phyloP scores from a whole-genome alignment of 2,888 invertebrate species.

The Bombylius major region DNA sequence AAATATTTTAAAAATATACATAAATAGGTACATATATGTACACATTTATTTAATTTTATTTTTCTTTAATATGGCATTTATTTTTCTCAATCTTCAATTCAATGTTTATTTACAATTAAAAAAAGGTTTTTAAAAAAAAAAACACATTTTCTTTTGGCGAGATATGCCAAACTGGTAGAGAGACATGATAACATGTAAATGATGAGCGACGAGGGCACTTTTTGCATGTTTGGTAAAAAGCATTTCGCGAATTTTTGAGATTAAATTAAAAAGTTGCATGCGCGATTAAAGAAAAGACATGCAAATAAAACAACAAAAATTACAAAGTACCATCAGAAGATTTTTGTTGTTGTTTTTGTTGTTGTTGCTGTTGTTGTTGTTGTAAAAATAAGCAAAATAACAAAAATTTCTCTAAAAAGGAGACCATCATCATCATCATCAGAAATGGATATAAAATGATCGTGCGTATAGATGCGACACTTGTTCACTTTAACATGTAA shows the following conservation, averaged over 20 bases:
- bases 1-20: neutral
- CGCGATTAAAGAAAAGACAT: conserved; percentile 12
- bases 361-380: too few species aligned
- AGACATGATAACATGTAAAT: conserved; percentile 10
- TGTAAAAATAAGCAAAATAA: too few species aligned
- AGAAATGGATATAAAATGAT: conserved; percentile 2
- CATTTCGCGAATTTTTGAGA: conserved; percentile 10
- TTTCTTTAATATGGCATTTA: too few species aligned
- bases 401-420: too few species aligned
- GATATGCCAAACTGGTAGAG: too few species aligned
- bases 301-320: neutral
- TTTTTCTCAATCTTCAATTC: too few species aligned
- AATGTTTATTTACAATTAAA: too few species aligned
- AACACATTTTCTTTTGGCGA: too few species aligned
- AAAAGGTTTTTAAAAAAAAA: too few species aligned
- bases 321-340: too few species aligned
- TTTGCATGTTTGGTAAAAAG: conserved; percentile 14
- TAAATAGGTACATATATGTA: neutral
- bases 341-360: too few species aligned
- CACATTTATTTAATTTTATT: too few species aligned
- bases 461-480: neutral
- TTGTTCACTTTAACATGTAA: neutral
- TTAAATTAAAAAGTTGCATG: conserved; percentile 13
- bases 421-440: neutral
- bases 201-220: conserved; percentile 16